Percentiles rank a stretch among this genome's conserved stretches.
Conservation (phyloP, 2,113 vertebrate species). For the Cranoglanis bouderius region DNA sequence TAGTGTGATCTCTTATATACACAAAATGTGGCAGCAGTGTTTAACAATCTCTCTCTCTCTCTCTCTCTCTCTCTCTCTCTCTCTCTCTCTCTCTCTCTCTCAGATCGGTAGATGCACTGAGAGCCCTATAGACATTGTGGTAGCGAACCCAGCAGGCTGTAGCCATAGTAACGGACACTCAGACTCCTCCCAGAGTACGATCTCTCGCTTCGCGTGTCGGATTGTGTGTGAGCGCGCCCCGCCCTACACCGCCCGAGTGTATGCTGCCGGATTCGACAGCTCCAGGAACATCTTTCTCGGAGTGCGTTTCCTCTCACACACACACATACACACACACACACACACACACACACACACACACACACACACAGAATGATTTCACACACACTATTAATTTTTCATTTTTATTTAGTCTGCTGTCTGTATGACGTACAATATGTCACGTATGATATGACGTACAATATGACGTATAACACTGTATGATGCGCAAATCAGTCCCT, state of each 20-base stretch:
- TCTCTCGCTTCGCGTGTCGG: conserved; percentile 94
- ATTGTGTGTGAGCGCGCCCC: conserved; percentile 90
- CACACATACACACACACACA: background rate
- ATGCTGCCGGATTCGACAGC: conserved; percentile 93
- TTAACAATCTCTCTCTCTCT: background rate
- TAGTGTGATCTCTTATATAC: background rate
- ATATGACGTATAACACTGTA: too few species aligned
- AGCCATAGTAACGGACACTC: conserved; percentile 79
- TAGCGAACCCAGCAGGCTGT: conserved; percentile 84
- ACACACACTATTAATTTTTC: background rate
- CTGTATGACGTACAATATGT: too few species aligned
- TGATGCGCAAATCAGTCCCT: too few species aligned
- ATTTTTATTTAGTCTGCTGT: background rate
- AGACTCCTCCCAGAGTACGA: conserved; percentile 87
- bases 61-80: background rate
- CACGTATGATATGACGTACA: too few species aligned
- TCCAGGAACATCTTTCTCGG: conserved; percentile 96
- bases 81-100: background rate
- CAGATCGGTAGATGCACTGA: conserved; percentile 94
- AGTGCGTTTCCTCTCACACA: conserved; percentile 69
- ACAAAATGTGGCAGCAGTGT: background rate
- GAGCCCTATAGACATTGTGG: conserved; percentile 93
- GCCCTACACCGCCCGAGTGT: conserved; percentile 88
- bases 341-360: conserved; percentile 7
- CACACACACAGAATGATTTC: background rate